Evolutionary conservation across 2,888 invertebrate genomes (phyloP), one percentile per base, ranked within the genome.

Genomic region (Drosophila maculinotata): DNA sequence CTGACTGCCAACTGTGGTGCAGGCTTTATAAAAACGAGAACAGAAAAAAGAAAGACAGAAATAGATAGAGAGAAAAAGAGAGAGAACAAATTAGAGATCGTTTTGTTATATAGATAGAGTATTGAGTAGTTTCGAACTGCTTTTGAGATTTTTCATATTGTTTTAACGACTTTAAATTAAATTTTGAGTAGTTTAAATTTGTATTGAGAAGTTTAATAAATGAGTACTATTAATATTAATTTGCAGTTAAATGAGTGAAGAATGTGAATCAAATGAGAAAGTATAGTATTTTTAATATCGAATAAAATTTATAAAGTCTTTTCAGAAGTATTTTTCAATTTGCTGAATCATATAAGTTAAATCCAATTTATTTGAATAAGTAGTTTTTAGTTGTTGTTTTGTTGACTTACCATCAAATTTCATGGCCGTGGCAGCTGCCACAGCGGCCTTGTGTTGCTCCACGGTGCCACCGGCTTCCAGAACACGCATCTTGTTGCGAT

Each of bases 401-500:
- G 1, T 12, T 2, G 6, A 96, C 70, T 95, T 94, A 74, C 96
- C 96, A 90, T 97, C 97, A 89, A 96, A 96, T 92, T 97, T 97
- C 93, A 96, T 96, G 23, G 96, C 96, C 0, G 96, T 95, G 17
- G 94, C 94, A 1, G 95, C 95, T 2, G 96, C 96, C 14, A 96
- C 96, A 0, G 96, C 96, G 8, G 96, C 96, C 90, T 97, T 97
- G 91, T 97, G 96, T 85, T 96, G 96, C 85, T 96, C 96, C 17
- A 96, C 96, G 1, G 96, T 95, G 26, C 96, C 96, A 23, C 96
- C 96, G 82, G 96, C 96, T 90, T 97, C 97, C 81, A 97, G 93
- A 12, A 97, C 96, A 69, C 97, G 93, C 95, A 96, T 95, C 92
- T 97, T 97, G 93, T 97, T 97, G 73, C 97, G 94, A 93, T 98